These are phyloP conservation scores for Coracopsis vasa DNA, from an alignment of 2,113 vertebrate species.

Conservation along the genomic window DNA sequence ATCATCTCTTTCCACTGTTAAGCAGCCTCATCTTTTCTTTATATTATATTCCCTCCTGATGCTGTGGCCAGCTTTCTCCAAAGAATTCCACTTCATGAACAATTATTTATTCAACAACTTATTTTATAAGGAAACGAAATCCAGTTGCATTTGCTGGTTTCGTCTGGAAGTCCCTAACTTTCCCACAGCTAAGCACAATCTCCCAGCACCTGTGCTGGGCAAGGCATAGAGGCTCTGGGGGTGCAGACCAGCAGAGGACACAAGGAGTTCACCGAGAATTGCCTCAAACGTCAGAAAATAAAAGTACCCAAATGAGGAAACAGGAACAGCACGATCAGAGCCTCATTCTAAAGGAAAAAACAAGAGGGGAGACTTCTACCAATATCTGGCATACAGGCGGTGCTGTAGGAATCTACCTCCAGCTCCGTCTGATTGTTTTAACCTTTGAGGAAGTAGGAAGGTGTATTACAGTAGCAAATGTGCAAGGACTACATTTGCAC, in stretches of 20 bases:
- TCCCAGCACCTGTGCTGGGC: not conserved
- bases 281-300: not conserved
- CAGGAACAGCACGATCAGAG: not conserved
- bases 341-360: not conserved
- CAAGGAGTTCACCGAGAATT: too few relatives aligned
- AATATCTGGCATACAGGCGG: not conserved
- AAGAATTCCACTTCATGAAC: not conserved
- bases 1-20: too few relatives aligned
- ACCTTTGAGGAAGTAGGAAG: not conserved
- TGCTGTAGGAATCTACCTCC: not conserved
- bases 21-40: not conserved
- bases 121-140: not conserved
- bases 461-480: not conserved
- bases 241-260: not conserved
- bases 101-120: not conserved
- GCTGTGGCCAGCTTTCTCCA: not conserved
- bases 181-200: not conserved
- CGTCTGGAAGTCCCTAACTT: too few relatives aligned
- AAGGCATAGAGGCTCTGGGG: fast-evolving
- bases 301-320: not conserved
- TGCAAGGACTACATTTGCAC: not conserved
- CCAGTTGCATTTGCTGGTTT: not conserved
- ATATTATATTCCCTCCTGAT: not conserved
- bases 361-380: not conserved
- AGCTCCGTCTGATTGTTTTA: fast-evolving